Evolutionary conservation across 2,888 invertebrate species (phyloP).

Genomic region (Antheraea yamamai): DNA sequence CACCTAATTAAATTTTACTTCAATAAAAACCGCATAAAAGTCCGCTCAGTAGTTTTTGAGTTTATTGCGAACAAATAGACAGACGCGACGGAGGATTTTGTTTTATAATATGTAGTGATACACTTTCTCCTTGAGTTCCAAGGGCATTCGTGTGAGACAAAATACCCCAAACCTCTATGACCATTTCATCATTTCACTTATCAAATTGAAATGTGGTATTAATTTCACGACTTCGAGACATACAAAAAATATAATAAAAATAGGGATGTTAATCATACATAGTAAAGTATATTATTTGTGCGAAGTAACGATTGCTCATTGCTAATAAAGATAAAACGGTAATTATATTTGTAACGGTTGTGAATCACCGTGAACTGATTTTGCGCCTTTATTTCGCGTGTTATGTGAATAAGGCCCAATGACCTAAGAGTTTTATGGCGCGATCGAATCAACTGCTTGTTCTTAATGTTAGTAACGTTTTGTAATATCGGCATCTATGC

Average conservation of each 20-base stretch:
- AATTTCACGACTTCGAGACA: not conserved
- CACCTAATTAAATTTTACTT: too few relatives aligned
- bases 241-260: not conserved
- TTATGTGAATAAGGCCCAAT: conserved; percentile 18
- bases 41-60: too few relatives aligned
- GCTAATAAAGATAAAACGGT: conserved; percentile 65
- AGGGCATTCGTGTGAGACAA: too few relatives aligned
- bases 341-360: conserved; percentile 66
- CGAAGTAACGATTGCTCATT: conserved; percentile 19
- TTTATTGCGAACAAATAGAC: too few relatives aligned
- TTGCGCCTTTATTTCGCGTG: conserved; percentile 18
- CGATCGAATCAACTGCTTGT: conserved; percentile 1
- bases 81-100: too few relatives aligned
- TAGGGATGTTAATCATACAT: not conserved
- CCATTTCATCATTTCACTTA: too few relatives aligned
- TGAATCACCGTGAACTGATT: conserved; percentile 22
- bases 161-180: too few relatives aligned
- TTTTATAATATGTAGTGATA: too few relatives aligned
- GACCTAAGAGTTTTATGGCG: conserved; percentile 10
- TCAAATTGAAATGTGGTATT: too few relatives aligned
- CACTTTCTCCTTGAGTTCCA: too few relatives aligned
- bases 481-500: not conserved
- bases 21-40: too few relatives aligned
- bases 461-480: conserved; percentile 2
- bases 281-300: conserved; percentile 4